Percentiles rank a stretch among this genome's conserved stretches.
Conservation (phyloP, 2,113 vertebrate species). For the Mola mola region DNA sequence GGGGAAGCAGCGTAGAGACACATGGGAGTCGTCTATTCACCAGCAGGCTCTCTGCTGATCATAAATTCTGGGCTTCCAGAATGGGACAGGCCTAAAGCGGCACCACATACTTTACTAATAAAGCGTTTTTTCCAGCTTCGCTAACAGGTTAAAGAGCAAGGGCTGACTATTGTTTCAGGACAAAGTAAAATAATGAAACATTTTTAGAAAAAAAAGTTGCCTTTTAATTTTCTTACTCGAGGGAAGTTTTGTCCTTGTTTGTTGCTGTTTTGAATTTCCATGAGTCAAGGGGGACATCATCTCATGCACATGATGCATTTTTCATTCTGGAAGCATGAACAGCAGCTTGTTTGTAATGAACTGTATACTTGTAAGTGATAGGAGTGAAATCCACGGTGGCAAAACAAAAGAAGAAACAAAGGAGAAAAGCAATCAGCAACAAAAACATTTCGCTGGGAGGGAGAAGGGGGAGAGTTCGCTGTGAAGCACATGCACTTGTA, state of each 20-base stretch:
- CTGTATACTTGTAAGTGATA: too few relatives aligned
- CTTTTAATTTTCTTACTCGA: too few relatives aligned
- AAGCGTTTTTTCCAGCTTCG: constrained; percentile 67
- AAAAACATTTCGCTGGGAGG: too few relatives aligned
- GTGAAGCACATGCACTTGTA: constrained; percentile 3
- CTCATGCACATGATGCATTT: background rate
- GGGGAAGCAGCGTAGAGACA: constrained; percentile 63
- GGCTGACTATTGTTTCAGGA: constrained; percentile 21
- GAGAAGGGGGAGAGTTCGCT: background rate
- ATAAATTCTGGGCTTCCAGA: constrained; percentile 74
- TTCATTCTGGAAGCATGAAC: background rate
- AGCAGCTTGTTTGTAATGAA: too few relatives aligned
- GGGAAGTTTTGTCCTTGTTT: background rate
- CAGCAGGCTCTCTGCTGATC: constrained; percentile 50
- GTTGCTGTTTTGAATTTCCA: background rate
- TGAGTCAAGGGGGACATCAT: too few relatives aligned
- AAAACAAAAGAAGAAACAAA: too few relatives aligned
- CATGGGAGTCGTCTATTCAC: constrained; percentile 77
- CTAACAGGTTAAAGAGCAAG: constrained; percentile 49
- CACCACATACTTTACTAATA: constrained; percentile 74
- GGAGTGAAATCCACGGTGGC: too few relatives aligned
- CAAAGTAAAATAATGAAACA: constrained; percentile 12
- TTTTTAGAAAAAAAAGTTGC: background rate
- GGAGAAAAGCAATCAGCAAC: too few relatives aligned
- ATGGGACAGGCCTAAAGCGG: constrained; percentile 50